phyloP scores from a whole-genome alignment of 2,888 invertebrate species.

The Anoplius nigerrimus region DNA sequence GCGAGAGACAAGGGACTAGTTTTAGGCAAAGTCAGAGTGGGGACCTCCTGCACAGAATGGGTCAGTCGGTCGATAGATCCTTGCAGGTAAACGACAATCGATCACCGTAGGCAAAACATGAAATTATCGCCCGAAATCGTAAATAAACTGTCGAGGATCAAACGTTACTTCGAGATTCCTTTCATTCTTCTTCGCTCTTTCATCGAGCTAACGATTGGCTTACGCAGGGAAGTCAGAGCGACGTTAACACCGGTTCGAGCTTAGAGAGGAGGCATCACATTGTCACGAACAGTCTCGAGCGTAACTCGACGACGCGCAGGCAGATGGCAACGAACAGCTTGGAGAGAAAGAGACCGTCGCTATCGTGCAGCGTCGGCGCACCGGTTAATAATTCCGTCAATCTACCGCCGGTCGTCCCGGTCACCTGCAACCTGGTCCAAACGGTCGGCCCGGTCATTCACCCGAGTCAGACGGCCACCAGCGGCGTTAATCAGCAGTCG shows the following conservation, averaged over 20 bases:
- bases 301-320: constrained; percentile 69
- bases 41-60: constrained; percentile 70
- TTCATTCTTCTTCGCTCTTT: too few species aligned
- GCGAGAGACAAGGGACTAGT: constrained; percentile 65
- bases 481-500: constrained; percentile 62
- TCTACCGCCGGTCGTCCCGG: constrained; percentile 71
- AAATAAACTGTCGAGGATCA: too few species aligned
- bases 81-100: constrained; percentile 59
- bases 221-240: constrained; percentile 63
- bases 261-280: constrained; percentile 71
- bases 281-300: constrained; percentile 71
- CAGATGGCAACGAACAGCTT: constrained; percentile 71
- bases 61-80: constrained; percentile 69
- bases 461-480: constrained; percentile 62
- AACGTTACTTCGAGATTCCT: not conserved
- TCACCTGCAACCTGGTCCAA: constrained; percentile 70
- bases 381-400: constrained; percentile 65
- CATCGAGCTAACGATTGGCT: not conserved
- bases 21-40: constrained; percentile 73
- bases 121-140: too few species aligned
- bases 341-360: constrained; percentile 69
- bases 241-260: constrained; percentile 62
- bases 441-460: constrained; percentile 69
- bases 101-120: too few species aligned
- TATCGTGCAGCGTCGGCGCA: constrained; percentile 59